Conservation (phyloP, 2,888 invertebrate species). For the Aphelenchoides bicaudatus region DNA sequence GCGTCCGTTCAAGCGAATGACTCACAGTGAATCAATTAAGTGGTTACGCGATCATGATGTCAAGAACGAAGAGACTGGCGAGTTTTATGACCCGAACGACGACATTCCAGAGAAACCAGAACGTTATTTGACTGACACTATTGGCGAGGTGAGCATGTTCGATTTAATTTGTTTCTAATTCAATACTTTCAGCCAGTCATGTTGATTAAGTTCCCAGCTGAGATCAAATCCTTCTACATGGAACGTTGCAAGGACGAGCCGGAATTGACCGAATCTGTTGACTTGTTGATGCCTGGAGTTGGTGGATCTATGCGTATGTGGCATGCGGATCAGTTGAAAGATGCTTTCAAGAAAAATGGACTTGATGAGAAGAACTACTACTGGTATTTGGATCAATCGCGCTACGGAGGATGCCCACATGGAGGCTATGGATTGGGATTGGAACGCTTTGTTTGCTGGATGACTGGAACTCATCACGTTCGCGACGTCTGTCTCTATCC, state of each 20-base stretch:
- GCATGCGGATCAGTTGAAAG: conserved; percentile 78
- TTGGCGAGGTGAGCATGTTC: conserved; percentile 70
- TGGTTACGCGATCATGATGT: conserved; percentile 86
- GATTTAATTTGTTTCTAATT: not conserved
- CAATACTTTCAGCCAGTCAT: conserved; percentile 72
- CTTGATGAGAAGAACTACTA: conserved; percentile 92
- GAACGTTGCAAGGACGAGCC: conserved; percentile 76
- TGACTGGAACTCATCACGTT: conserved; percentile 89
- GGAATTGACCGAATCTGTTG: conserved; percentile 89
- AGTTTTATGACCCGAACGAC: conserved; percentile 96
- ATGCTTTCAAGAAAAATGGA: conserved; percentile 79
- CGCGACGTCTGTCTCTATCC: conserved; percentile 96
- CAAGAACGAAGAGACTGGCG: conserved; percentile 93
- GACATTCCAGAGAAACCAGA: conserved; percentile 99
- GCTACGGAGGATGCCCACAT: conserved; percentile 90
- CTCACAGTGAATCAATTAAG: conserved; percentile 86
- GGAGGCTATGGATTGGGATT: conserved; percentile 96
- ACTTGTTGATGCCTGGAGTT: conserved; percentile 90
- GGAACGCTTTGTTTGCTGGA: conserved; percentile 94
- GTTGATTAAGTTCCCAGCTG: conserved; percentile 85
- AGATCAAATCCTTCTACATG: conserved; percentile 98
- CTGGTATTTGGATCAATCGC: conserved; percentile 76
- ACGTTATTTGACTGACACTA: conserved; percentile 93
- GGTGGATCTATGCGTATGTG: conserved; percentile 87
- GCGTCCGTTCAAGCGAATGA: conserved; percentile 87